Evolutionary conservation across 2,888 invertebrate genomes (phyloP).

Genomic region (Callimorpha dominula): DNA sequence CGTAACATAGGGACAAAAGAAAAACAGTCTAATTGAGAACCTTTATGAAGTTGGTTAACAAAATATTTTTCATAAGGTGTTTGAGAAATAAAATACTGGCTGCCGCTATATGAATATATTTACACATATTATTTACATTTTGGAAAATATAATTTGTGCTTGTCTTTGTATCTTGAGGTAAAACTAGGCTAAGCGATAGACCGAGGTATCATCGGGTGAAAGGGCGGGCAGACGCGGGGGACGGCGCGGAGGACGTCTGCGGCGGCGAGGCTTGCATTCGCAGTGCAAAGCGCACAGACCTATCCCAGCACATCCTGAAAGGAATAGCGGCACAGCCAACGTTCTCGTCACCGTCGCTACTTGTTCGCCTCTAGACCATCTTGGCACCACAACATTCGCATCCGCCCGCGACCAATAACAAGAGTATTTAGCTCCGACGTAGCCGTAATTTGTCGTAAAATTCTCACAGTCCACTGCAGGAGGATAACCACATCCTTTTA

Average conservation of each 20-base stretch:
- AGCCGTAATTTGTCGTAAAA: conserved; percentile 90
- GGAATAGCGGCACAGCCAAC: conserved; percentile 93
- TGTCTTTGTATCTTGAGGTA: conserved; percentile 26
- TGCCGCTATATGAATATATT: conserved; percentile 45
- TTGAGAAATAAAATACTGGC: conserved; percentile 31
- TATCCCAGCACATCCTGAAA: conserved; percentile 94
- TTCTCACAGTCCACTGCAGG: conserved; percentile 92
- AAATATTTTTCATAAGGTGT: not conserved
- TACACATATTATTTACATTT: conserved; percentile 62
- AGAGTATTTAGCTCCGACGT: conserved; percentile 89
- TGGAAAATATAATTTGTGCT: conserved; percentile 57
- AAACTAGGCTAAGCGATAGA: conserved; percentile 76
- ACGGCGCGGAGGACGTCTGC: conserved; percentile 88
- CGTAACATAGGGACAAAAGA: no score
- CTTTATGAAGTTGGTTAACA: no score
- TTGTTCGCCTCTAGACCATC: conserved; percentile 94
- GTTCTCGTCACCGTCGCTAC: conserved; percentile 94
- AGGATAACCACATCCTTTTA: conserved; percentile 94
- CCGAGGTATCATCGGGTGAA: conserved; percentile 84
- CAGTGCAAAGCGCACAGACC: conserved; percentile 95
- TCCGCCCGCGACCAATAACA: conserved; percentile 92
- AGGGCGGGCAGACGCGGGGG: conserved; percentile 88
- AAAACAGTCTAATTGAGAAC: no score
- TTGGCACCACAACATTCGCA: conserved; percentile 93
- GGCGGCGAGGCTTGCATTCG: conserved; percentile 91